phyloP scores from a whole-genome alignment of 2,113 vertebrate genomes.

The Nothobranchius kuhntae region DNA sequence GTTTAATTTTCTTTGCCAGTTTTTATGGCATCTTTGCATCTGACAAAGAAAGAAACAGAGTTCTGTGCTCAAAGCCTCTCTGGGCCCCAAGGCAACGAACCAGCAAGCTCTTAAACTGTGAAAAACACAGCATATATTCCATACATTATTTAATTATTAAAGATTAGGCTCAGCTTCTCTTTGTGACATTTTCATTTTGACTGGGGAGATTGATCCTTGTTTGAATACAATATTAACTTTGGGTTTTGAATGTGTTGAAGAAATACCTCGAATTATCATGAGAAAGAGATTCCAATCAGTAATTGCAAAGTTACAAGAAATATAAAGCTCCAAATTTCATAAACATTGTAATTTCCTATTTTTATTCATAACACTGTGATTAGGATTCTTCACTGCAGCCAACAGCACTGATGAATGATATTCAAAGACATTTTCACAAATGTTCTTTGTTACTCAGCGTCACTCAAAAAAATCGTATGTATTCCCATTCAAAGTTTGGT shows the following conservation, averaged over 20 bases:
- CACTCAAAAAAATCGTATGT: conserved; percentile 11
- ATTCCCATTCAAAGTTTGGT: conserved; percentile 11
- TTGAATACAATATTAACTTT: conserved; percentile 55
- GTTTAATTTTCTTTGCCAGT: conserved; percentile 12
- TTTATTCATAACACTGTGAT: conserved; percentile 16
- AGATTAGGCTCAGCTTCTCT: conserved; percentile 21
- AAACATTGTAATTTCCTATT: conserved; percentile 22
- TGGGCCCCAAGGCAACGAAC: conserved; percentile 41
- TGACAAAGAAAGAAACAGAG: conserved; percentile 22
- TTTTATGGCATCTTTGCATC: conserved; percentile 33
- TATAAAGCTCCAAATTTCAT: conserved; percentile 16
- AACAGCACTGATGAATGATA: conserved; percentile 14
- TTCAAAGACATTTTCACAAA: conserved; percentile 15
- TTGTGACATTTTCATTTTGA: conserved; percentile 50
- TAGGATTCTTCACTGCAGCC: conserved; percentile 24
- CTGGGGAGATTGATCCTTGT: conserved; percentile 47
- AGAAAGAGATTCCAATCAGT: conserved; percentile 3
- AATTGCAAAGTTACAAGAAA: conserved; percentile 5
- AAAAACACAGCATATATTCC: conserved; percentile 38
- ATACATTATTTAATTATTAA: conserved; percentile 60
- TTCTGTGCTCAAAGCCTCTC: conserved; percentile 49
- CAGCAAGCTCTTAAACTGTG: conserved; percentile 43
- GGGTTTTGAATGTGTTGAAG: neutral
- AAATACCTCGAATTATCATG: conserved; percentile 14
- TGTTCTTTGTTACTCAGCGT: conserved; percentile 25